Base-by-base conservation (phyloP, 2,888 invertebrate species). In the Netelia fuscicornis region DNA sequence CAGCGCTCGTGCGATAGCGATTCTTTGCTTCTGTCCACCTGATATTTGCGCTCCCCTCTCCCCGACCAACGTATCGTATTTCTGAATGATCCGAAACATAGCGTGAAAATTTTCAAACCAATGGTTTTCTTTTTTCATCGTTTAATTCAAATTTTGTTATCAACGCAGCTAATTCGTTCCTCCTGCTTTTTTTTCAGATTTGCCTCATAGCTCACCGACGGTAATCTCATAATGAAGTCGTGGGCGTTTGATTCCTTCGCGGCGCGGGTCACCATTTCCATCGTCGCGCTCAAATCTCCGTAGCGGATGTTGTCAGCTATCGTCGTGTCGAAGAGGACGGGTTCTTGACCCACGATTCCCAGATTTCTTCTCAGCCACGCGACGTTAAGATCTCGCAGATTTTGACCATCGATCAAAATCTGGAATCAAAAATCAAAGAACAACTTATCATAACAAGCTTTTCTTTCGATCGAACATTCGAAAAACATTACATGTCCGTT, bases 341-440 rank as follows among this genome's bases (percentile, higher is more conserved):
- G 98, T 92, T 99, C 98, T 94, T 99, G 98, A 0, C 98, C 97
- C 0, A 99, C 98, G 8, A 98, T 96, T 0, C 98, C 98, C 82
- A 98, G 97, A 89, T 97, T 96, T 17, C 95, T 95, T 52, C 98
- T 95, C 25, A 98, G 93, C 97, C 97, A 97, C n/a, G 95, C 95
- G 2, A 98, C 94, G 89, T 98, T 97, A 13, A 98, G 92, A 56
- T 96, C 95, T 85, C 95, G 95, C 0, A 98, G 94, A 89, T 97
- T 95, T 56, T 95, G 93, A 0, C 95, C 96, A 90, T 97, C 97
- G 2, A 98, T 91, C 5, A 91, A 90, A 3, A 97, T 95, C 96
- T 96, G 5, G 9, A 58, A 20, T 10, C 48, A 48, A 48, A 48
- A 48, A 48, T 10, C 11, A 48, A 48, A 3, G 17, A 17, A 17